Conservation (phyloP, 2,113 vertebrate species). For the Rhinopithecus roxellana region DNA sequence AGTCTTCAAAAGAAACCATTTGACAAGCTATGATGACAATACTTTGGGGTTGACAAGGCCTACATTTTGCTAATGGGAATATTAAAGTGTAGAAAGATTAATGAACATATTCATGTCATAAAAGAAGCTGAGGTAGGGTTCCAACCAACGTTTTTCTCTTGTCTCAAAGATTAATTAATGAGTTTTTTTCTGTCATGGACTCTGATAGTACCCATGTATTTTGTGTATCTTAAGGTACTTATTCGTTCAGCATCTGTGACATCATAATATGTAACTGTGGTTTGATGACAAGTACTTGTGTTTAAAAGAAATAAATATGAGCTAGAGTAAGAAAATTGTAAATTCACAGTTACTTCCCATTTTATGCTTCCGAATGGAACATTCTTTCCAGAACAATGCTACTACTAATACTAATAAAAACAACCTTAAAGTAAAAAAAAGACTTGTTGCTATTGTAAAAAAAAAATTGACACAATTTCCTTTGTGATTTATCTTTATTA, state of each 20-base stretch:
- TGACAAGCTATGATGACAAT: not conserved
- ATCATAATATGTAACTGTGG: not conserved
- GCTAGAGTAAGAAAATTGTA: not conserved
- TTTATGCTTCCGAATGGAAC: not conserved
- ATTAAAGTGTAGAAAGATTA: not conserved
- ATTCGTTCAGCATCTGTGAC: not conserved
- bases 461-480: not conserved
- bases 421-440: not conserved
- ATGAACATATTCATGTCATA: not conserved
- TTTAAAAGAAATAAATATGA: not conserved
- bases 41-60: not conserved
- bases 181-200: not conserved
- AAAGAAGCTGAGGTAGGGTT: not conserved
- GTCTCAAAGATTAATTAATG: not conserved
- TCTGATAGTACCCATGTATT: not conserved
- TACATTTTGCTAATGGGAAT: not conserved
- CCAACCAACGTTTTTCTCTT: not conserved
- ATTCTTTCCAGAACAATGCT: not conserved
- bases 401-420: not conserved
- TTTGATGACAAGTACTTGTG: not conserved
- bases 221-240: not conserved
- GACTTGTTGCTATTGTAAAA: not conserved
- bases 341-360: not conserved
- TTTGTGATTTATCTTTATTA: constrained; percentile 28
- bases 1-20: constrained; percentile 12